Percentiles rank a stretch among this genome's conserved stretches.
phyloP scores from a whole-genome alignment of 2,888 invertebrate genomes.

The Euphydryas editha region DNA sequence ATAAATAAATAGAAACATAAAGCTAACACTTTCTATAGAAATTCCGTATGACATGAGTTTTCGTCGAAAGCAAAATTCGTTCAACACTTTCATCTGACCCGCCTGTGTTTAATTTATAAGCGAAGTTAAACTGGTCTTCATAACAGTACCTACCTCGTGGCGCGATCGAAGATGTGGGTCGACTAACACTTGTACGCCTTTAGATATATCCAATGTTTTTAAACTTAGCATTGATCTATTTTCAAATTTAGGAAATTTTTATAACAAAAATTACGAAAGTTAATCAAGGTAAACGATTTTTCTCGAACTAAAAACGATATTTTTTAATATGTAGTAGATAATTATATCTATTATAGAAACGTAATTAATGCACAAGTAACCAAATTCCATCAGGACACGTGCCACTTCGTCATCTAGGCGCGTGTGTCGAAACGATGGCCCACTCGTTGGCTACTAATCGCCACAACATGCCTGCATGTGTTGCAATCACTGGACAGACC shows the following conservation, averaged over 20 bases:
- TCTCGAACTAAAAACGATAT: not conserved
- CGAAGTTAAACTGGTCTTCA: conserved; percentile 72
- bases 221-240: not conserved
- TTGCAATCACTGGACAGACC: conserved; percentile 75
- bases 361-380: conserved; percentile 41
- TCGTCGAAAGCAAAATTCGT: conserved; percentile 80
- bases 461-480: conserved; percentile 71
- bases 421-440: conserved; percentile 77
- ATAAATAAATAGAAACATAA: conserved; percentile 48
- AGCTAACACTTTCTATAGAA: conserved; percentile 75
- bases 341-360: not conserved
- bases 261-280: not conserved
- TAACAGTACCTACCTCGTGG: conserved; percentile 73
- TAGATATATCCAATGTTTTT: not conserved
- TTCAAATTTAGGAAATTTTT: no score
- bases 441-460: conserved; percentile 74
- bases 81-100: conserved; percentile 80
- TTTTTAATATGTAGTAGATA: not conserved
- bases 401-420: conserved; percentile 59
- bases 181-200: conserved; percentile 37
- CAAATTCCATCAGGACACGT: conserved; percentile 60
- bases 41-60: conserved; percentile 58
- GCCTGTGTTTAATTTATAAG: conserved; percentile 61
- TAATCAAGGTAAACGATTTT: not conserved
- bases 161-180: conserved; percentile 61